These are phyloP conservation scores for Sorex maritimensis DNA, from an alignment of 2,797 vertebrate genomes.

Conservation along the genomic window DNA sequence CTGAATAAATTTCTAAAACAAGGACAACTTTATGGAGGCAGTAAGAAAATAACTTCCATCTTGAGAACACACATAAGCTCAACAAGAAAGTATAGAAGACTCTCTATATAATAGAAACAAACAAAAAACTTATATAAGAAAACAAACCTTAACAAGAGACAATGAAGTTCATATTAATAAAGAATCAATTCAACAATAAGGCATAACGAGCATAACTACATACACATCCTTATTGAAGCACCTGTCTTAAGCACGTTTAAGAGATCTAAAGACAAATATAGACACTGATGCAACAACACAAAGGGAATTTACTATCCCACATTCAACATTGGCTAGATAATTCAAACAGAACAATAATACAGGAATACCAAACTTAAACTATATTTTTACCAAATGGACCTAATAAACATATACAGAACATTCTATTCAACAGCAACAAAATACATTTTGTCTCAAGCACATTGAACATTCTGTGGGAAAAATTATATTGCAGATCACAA, in stretches of 20 bases:
- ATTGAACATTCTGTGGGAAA: neutral
- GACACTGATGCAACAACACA: neutral
- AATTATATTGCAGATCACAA: neutral
- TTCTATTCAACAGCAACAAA: neutral
- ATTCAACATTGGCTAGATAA: neutral
- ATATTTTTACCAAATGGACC: neutral
- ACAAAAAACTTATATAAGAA: neutral
- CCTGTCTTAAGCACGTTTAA: neutral
- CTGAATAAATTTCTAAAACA: conserved; percentile 7
- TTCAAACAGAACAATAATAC: neutral
- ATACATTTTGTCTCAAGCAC: neutral
- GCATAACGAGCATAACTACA: neutral
- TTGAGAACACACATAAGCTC: neutral
- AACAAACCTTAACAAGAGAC: neutral
- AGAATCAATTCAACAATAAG: neutral
- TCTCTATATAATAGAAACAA: neutral
- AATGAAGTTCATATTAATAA: conserved; percentile 4
- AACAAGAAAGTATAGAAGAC: neutral
- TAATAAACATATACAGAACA: neutral
- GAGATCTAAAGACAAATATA: neutral
- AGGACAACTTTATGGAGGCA: neutral
- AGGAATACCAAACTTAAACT: neutral
- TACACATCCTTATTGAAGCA: neutral
- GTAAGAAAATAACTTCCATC: neutral
- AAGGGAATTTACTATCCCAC: neutral